A percentile compares a stretch with the other conserved stretches of the same genome.
These are phyloP conservation scores for Drosophila repleta DNA, from an alignment of 1,140 invertebrate genomes.

Conservation along the genomic window DNA sequence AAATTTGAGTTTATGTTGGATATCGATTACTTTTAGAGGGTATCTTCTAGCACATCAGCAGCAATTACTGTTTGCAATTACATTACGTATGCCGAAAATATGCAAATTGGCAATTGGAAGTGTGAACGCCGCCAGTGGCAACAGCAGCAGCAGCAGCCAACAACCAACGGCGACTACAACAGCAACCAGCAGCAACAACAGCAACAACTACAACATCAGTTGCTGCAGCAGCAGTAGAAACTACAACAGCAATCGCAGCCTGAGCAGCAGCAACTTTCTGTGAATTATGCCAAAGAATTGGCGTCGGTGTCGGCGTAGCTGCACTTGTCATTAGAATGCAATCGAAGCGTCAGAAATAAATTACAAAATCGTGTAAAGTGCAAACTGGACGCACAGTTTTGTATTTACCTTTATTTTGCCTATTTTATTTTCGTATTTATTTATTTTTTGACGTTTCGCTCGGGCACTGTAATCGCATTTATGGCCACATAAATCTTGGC, in stretches of 20 bases:
- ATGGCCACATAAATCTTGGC: constrained; percentile 79
- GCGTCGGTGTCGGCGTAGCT: constrained; percentile 12
- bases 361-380: constrained; percentile 80
- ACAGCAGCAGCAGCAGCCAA: constrained; percentile 29
- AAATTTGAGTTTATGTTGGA: too few relatives aligned
- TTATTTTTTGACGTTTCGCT: constrained; percentile 72
- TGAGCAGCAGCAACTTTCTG: constrained; percentile 33
- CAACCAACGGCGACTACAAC: constrained; percentile 7
- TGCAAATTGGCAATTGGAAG: constrained; percentile 79
- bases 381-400: constrained; percentile 67
- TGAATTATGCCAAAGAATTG: constrained; percentile 44
- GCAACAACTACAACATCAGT: constrained; percentile 8
- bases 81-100: constrained; percentile 81
- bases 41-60: constrained; percentile 5
- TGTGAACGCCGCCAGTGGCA: constrained; percentile 77
- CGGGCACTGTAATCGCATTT: constrained; percentile 73
- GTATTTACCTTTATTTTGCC: constrained; percentile 23
- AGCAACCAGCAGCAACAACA: constrained; percentile 9
- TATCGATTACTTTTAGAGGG: neutral
- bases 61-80: constrained; percentile 11
- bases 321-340: constrained; percentile 81
- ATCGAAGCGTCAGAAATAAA: constrained; percentile 80
- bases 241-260: constrained; percentile 16
- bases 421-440: constrained; percentile 45
- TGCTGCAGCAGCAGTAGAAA: constrained; percentile 21